Percentiles rank a stretch among this genome's conserved stretches.
phyloP scores from a whole-genome alignment of 2,113 vertebrate species.

The Brachionichthys hirsutus region DNA sequence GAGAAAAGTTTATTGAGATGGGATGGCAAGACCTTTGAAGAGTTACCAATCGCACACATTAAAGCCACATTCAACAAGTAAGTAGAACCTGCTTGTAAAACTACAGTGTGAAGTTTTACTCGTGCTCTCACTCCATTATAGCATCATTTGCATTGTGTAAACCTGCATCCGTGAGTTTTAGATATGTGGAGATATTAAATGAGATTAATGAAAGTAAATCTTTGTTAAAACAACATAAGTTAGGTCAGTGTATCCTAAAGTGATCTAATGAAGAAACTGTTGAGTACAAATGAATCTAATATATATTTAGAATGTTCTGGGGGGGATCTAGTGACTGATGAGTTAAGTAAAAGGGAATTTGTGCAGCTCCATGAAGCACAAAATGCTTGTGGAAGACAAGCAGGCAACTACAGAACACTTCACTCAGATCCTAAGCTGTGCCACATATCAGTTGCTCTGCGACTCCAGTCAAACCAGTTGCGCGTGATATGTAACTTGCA shows the following conservation, averaged over 20 bases:
- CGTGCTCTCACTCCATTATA: not conserved
- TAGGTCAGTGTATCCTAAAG: no score
- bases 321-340: no score
- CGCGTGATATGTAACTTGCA: not conserved
- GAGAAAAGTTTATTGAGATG: constrained; percentile 82
- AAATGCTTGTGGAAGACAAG: not conserved
- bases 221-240: no score
- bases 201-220: no score
- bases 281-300: not conserved
- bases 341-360: no score
- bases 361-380: no score
- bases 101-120: no score
- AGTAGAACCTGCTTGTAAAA: constrained; percentile 51
- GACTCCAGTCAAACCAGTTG: not conserved
- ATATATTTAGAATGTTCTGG: no score
- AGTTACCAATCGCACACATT: constrained; percentile 87
- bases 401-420: not conserved
- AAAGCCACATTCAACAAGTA: constrained; percentile 98
- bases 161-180: not conserved
- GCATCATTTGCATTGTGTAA: not conserved
- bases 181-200: no score
- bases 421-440: not conserved
- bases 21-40: constrained; percentile 87
- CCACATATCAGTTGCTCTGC: not conserved
- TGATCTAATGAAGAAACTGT: not conserved